Percentiles rank a stretch among this genome's conserved stretches.
Conservation (phyloP, 2,113 vertebrate species). For the Rattus rattus region DNA sequence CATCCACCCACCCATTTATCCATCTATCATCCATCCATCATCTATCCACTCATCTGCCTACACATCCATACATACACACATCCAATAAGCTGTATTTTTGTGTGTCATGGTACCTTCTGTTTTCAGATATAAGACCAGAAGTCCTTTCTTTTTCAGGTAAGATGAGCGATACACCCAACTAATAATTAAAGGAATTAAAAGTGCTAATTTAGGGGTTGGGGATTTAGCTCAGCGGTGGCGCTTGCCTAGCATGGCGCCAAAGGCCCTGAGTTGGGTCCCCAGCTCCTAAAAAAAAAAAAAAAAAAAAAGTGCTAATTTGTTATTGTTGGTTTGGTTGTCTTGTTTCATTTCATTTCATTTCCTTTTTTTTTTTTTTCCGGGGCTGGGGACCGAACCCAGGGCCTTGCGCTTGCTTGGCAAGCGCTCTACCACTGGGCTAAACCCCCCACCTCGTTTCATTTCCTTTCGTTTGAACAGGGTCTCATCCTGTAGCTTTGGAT, state of each 20-base stretch:
- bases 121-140: neutral
- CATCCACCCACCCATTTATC: too few relatives aligned
- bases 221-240: too few relatives aligned
- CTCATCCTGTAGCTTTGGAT: neutral
- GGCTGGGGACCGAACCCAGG: too few relatives aligned
- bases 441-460: neutral
- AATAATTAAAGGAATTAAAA: neutral
- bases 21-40: neutral
- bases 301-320: neutral
- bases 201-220: too few relatives aligned
- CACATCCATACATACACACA: neutral
- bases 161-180: neutral
- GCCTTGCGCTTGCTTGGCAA: too few relatives aligned
- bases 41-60: neutral
- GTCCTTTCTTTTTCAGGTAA: neutral
- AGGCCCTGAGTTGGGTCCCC: too few relatives aligned
- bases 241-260: too few relatives aligned
- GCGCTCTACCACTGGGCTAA: too few relatives aligned
- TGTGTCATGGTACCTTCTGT: neutral
- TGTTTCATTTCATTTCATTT: neutral
- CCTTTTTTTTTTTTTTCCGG: too few relatives aligned
- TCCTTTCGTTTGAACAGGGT: neutral
- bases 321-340: neutral
- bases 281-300: too few relatives aligned
- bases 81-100: neutral